These are phyloP conservation scores for Gallinago jamesoni DNA, from an alignment of 2,113 vertebrate genomes.

Conservation along the genomic window DNA sequence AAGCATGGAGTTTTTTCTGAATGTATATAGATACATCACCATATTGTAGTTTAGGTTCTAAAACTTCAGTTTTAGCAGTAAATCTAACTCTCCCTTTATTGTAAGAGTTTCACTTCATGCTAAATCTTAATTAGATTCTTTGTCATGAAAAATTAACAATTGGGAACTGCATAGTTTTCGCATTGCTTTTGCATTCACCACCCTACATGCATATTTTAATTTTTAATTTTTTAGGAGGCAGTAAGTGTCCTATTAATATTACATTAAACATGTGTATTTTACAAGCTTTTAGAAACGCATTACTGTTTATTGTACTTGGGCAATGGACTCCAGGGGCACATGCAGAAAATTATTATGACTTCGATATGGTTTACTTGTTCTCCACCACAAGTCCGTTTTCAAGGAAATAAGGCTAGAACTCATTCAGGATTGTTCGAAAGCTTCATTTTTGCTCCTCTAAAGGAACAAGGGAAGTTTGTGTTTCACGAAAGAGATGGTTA, in stretches of 20 bases:
- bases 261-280: conserved; percentile 36
- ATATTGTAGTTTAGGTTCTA: not conserved
- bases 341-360: not conserved
- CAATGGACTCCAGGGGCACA: not conserved
- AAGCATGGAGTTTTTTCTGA: not conserved
- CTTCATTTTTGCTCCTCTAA: not conserved
- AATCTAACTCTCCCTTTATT: not conserved
- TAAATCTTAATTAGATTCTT: conserved; percentile 14
- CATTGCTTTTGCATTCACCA: not conserved
- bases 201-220: not conserved
- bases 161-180: not conserved
- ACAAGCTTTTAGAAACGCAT: conserved; percentile 5
- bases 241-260: conserved; percentile 44
- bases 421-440: not conserved
- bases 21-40: not conserved
- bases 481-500: not conserved
- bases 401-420: not conserved
- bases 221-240: conserved; percentile 35
- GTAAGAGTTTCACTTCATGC: not conserved
- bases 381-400: not conserved
- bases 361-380: not conserved
- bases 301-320: not conserved
- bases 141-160: conserved; percentile 9
- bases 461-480: not conserved
- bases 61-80: not conserved